Conservation (phyloP, 1,140 invertebrate genomes). For the Drosophila setifemur region DNA sequence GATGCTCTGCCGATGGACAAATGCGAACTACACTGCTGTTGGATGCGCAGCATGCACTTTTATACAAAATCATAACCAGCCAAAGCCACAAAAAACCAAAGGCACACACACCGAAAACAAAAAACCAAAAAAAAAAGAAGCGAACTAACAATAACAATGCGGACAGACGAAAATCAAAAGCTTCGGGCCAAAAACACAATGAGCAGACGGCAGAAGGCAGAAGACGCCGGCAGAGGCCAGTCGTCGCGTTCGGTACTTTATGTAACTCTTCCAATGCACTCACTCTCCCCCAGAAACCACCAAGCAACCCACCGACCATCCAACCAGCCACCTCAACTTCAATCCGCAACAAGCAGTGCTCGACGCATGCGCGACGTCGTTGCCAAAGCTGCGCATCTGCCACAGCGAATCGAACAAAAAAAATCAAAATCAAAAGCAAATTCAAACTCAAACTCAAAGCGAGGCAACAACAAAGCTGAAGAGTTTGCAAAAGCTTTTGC, state of each 20-base stretch:
- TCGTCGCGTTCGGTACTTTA: constrained; percentile 60
- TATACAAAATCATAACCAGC: constrained; percentile 69
- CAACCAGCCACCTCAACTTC: constrained; percentile 22
- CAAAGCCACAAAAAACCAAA: constrained; percentile 45
- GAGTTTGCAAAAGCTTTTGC: constrained; percentile 31
- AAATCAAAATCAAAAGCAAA: constrained; percentile 12
- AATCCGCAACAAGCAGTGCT: constrained; percentile 11
- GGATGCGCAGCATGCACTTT: constrained; percentile 69
- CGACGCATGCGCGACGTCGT: constrained; percentile 19
- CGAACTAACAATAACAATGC: constrained; percentile 24
- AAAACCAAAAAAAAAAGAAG: constrained; percentile 24
- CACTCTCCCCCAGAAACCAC: constrained; percentile 43
- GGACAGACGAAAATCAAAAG: constrained; percentile 50
- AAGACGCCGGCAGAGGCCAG: constrained; percentile 34
- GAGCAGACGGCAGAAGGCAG: constrained; percentile 42
- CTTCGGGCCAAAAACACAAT: constrained; percentile 53
- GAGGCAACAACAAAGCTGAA: neutral
- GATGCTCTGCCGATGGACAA: constrained; percentile 69
- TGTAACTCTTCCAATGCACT: constrained; percentile 76
- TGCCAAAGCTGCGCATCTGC: constrained; percentile 31
- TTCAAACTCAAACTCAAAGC: neutral
- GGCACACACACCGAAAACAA: constrained; percentile 19
- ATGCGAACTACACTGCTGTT: constrained; percentile 72
- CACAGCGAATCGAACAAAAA: constrained; percentile 3
- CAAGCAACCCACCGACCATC: neutral